Conservation (phyloP, 2,113 vertebrate genomes). For the Lepisosteus osseus region DNA sequence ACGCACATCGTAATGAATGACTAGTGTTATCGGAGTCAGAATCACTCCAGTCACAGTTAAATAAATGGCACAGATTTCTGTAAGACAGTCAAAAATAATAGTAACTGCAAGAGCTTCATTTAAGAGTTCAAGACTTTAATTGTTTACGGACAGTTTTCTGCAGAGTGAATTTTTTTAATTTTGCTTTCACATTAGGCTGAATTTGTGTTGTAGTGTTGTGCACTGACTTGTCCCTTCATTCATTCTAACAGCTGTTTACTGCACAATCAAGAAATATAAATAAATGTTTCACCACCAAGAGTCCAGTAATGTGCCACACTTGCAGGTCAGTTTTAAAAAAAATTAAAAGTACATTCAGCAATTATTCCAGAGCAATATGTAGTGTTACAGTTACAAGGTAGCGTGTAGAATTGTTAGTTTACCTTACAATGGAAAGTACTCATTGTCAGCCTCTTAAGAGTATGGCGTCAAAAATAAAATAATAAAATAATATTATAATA, state of each 20-base stretch:
- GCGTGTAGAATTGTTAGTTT: conserved; percentile 76
- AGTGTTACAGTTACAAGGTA: conserved; percentile 67
- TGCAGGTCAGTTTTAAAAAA: conserved; percentile 64
- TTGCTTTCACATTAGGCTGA: conserved; percentile 35
- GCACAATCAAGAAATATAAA: conserved; percentile 67
- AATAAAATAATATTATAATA: conserved; percentile 43
- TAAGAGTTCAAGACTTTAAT: conserved; percentile 50
- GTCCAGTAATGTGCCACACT: conserved; percentile 58
- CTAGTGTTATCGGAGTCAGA: conserved; percentile 58
- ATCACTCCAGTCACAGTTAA: conserved; percentile 60
- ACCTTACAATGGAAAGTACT: conserved; percentile 61
- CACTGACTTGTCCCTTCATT: conserved; percentile 70
- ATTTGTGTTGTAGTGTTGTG: conserved; percentile 43
- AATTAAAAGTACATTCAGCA: conserved; percentile 82
- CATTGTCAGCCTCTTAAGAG: conserved; percentile 60
- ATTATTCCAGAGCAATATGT: conserved; percentile 57
- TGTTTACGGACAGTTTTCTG: conserved; percentile 49
- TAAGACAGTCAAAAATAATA: conserved; percentile 55
- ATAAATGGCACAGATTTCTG: conserved; percentile 69
- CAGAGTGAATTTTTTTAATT: conserved; percentile 32
- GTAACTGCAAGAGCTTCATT: conserved; percentile 59
- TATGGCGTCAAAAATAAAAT: conserved; percentile 73
- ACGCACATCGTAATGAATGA: conserved; percentile 77
- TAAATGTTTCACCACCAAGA: conserved; percentile 61
- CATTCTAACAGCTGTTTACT: conserved; percentile 63